phyloP scores from a whole-genome alignment of 2,797 vertebrate genomes.

The Ptychadena robeensis region DNA sequence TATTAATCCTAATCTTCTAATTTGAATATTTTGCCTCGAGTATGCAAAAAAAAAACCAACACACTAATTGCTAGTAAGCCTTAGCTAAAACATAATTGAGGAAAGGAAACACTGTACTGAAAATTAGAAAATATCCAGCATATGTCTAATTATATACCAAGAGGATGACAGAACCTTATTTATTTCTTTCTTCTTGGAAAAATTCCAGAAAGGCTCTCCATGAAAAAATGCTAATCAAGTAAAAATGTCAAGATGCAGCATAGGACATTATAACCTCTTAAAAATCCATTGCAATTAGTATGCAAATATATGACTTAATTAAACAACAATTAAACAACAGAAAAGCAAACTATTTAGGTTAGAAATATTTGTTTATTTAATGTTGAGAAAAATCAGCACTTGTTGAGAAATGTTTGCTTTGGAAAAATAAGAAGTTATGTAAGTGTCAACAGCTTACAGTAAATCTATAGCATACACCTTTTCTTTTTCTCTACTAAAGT shows the following conservation, averaged over 20 bases:
- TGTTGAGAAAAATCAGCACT: neutral
- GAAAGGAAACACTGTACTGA: neutral
- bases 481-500: too few species aligned
- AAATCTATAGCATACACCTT: too few species aligned
- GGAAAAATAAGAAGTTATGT: too few species aligned
- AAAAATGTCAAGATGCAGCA: slow-evolving; percentile 27
- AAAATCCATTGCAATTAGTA: slow-evolving; percentile 27
- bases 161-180: neutral
- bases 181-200: neutral
- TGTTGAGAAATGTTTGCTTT: too few species aligned
- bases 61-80: neutral
- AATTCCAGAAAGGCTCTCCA: neutral
- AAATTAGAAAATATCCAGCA: neutral
- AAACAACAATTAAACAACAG: neutral
- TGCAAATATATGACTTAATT: slow-evolving; percentile 3
- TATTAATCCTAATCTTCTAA: neutral
- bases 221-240: slow-evolving; percentile 24
- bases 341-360: neutral
- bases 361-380: neutral
- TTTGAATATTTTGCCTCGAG: neutral
- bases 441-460: too few species aligned
- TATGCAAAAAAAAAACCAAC: neutral
- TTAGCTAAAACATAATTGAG: neutral
- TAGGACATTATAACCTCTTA: slow-evolving; percentile 5
- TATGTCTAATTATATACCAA: neutral